Evolutionary conservation across 2,888 invertebrate genomes (phyloP), one percentile per base, ranked within the genome.

Genomic region (Homarus gammarus): DNA sequence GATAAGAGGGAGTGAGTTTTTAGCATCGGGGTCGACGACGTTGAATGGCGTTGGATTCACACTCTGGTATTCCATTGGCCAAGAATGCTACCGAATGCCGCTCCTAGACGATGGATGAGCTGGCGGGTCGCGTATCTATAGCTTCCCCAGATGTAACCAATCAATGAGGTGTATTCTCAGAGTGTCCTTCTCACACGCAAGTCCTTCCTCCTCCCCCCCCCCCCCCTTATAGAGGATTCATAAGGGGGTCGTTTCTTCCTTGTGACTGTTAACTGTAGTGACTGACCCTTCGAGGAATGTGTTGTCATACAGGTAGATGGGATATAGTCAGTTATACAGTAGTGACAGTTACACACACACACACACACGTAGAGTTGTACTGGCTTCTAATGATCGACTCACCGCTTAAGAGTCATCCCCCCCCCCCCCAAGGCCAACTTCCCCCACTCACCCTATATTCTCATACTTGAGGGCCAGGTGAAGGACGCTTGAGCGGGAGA

Each of bases 41-140:
- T 36, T 86, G 86, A 86, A 86, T 86, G 72, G 86, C 33, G 31
- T 56, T 72, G 70, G 86, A 86, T 86, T 86, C 86, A 86, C 86
- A 86, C 86, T 70, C 86, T 86, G 56, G 86, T 86, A 86, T 86
- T 79, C 72, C 79, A 79, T 72, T 78, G 86, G 79, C 61, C 72
- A 86, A 86, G 86, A 86, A 79, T 70, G 86, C 86, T 86, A 86
- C 86, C 68, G 86, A 70, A 86, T 72, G 56, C 86, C 86, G 86
- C 68, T 49, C 27, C 75, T 31, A 38, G 44, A 38, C 31, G 77
- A 77, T 51, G 84, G 56, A 64, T 18, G 22, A 75, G 44, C 15
- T n/a, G n/a, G 36, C 15, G 12, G 68, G 36, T 27, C 51, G 33
- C 18, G 64, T 77, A 84, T 84, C 77, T 84, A n/a, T 84, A n/a